Conservation (phyloP, 2,797 vertebrate genomes). For the Hydrocynus forskahlii region DNA sequence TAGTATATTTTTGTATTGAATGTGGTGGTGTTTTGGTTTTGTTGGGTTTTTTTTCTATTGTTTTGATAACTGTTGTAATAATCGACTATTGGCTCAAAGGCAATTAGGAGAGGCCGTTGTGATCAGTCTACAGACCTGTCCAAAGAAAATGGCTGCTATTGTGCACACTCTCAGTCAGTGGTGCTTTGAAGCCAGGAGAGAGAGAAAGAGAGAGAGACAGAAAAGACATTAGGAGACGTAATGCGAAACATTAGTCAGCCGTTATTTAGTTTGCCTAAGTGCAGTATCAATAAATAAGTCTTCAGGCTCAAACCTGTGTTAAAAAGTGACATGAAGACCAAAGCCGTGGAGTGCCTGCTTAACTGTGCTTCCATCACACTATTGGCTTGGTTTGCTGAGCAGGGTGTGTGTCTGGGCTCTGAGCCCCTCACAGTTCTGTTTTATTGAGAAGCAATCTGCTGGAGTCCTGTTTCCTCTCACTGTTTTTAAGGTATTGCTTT, state of each 20-base stretch:
- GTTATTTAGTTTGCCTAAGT: constrained; percentile 6
- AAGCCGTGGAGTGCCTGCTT: constrained; percentile 46
- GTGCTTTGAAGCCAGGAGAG: constrained; percentile 22
- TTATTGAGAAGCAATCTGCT: constrained; percentile 31
- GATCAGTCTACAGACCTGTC: constrained; percentile 49
- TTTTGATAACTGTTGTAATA: constrained; percentile 28
- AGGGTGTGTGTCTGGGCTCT: constrained; percentile 33
- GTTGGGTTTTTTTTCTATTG: not conserved
- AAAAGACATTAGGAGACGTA: constrained; percentile 9
- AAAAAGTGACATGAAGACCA: constrained; percentile 23
- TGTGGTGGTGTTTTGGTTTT: constrained; percentile 17
- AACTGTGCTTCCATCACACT: constrained; percentile 10
- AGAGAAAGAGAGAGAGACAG: not conserved
- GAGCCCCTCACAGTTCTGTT: constrained; percentile 36
- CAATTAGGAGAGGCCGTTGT: constrained; percentile 31
- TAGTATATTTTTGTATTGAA: constrained; percentile 35
- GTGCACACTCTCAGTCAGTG: constrained; percentile 18
- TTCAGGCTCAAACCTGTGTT: constrained; percentile 37
- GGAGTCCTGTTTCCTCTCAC: constrained; percentile 31
- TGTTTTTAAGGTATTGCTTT: constrained; percentile 48
- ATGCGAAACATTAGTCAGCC: constrained; percentile 5
- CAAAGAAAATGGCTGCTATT: constrained; percentile 54
- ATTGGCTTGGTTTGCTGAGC: constrained; percentile 43
- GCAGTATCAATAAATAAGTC: constrained; percentile 10
- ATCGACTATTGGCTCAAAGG: constrained; percentile 21